phyloP scores from a whole-genome alignment of 2,797 vertebrate species.

The Urosaurus nigricauda region DNA sequence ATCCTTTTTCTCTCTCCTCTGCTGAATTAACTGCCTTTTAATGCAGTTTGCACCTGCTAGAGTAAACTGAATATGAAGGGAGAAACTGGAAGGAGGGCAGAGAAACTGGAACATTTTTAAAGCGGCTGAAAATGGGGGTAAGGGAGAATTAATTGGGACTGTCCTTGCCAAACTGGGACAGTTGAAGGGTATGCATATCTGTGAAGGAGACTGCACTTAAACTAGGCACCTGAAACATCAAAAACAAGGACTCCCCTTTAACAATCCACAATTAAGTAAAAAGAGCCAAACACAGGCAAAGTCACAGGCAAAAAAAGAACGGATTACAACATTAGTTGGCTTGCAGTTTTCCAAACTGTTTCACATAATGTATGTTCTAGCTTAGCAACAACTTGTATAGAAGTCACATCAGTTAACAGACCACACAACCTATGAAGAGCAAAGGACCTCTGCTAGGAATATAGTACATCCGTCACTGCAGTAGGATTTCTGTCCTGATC shows the following conservation, averaged over 20 bases:
- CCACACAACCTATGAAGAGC: constrained; percentile 52
- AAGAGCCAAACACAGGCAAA: constrained; percentile 53
- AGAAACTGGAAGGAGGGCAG: no score
- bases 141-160: no score
- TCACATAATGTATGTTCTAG: constrained; percentile 12
- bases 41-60: no score
- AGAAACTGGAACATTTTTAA: no score
- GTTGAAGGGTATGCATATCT: background rate
- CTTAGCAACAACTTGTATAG: constrained; percentile 59
- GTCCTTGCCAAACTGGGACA: no score
- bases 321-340: background rate
- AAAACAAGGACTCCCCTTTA: constrained; percentile 37
- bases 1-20: no score
- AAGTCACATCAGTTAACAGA: constrained; percentile 48
- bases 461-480: background rate
- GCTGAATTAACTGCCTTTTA: no score
- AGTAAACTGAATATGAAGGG: no score
- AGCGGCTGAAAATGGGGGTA: no score
- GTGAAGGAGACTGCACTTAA: background rate
- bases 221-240: background rate
- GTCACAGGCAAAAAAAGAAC: background rate
- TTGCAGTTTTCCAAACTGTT: constrained; percentile 29
- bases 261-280: constrained; percentile 39
- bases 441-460: constrained; percentile 33
- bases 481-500: background rate